These are phyloP conservation scores for Microtus oregoni DNA, from an alignment of 2,113 vertebrate genomes.

Conservation along the genomic window DNA sequence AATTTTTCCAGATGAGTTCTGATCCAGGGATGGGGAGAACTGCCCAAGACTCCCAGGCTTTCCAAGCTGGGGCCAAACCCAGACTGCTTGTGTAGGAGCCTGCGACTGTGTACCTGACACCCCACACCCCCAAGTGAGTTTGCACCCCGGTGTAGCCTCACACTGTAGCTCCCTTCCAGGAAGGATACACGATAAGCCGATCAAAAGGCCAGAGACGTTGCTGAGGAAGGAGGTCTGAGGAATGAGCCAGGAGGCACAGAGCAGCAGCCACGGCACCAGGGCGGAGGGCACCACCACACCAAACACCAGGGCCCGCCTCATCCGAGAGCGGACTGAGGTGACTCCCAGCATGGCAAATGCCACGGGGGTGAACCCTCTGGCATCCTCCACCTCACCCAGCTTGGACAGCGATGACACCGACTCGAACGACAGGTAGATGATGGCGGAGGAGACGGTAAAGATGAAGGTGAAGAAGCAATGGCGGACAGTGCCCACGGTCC, in stretches of 20 bases:
- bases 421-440: conserved; percentile 84
- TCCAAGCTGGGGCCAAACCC: neutral
- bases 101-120: neutral
- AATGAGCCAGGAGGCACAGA: conserved; percentile 85
- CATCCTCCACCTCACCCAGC: conserved; percentile 79
- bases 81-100: neutral
- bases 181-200: conserved; percentile 92
- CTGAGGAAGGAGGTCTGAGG: conserved; percentile 87
- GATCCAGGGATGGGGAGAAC: neutral
- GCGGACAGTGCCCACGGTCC: conserved; percentile 87
- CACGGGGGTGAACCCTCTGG: conserved; percentile 87
- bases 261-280: conserved; percentile 87
- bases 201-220: conserved; percentile 87
- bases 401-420: conserved; percentile 39
- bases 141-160: rapidly evolving
- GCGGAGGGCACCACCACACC: conserved; percentile 86
- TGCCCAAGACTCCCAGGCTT: neutral
- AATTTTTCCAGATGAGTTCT: neutral
- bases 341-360: conserved; percentile 88
- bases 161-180: neutral
- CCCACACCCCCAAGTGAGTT: neutral
- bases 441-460: conserved; percentile 82
- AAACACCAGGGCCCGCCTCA: conserved; percentile 84
- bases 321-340: conserved; percentile 81
- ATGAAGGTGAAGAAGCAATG: conserved; percentile 86